Conservation (phyloP, 2,888 invertebrate species). For the Sipunculus nudus region DNA sequence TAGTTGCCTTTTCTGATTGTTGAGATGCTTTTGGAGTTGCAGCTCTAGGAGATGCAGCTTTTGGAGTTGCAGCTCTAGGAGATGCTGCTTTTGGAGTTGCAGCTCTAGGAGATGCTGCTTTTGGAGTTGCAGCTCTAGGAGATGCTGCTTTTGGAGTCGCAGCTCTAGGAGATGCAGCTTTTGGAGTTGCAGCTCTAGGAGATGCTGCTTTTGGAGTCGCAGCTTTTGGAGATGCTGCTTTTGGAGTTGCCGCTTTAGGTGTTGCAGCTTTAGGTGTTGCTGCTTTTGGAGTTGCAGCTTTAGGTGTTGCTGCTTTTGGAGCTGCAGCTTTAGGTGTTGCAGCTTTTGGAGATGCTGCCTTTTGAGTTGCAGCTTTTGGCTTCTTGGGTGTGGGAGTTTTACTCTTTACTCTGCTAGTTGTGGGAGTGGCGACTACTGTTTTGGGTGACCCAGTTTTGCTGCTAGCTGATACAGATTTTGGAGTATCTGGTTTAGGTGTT, state of each 20-base stretch:
- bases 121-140: constrained; percentile 2
- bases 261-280: not conserved
- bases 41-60: constrained; percentile 17
- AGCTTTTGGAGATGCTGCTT: constrained; percentile 19
- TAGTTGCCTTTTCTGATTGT: constrained; percentile 6
- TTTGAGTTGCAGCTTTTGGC: constrained; percentile 8
- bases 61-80: constrained; percentile 20
- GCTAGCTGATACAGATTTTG: constrained; percentile 4
- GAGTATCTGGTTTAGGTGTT: constrained; percentile 23
- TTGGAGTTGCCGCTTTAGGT: not conserved
- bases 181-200: constrained; percentile 9
- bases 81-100: constrained; percentile 21
- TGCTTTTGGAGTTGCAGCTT: not conserved
- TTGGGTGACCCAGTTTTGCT: no score
- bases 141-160: constrained; percentile 13
- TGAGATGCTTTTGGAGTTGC: constrained; percentile 16
- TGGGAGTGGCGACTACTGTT: no score
- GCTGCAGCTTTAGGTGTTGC: constrained; percentile 14
- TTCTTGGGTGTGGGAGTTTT: constrained; percentile 3
- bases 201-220: constrained; percentile 10
- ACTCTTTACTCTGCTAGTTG: constrained; percentile 23
- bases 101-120: constrained; percentile 3
- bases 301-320: not conserved
- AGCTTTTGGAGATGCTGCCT: constrained; percentile 6
- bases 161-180: constrained; percentile 10